Evolutionary conservation across 2,888 invertebrate species (phyloP), one percentile per base, ranked within the genome.

Genomic region (Aphodius granarius): DNA sequence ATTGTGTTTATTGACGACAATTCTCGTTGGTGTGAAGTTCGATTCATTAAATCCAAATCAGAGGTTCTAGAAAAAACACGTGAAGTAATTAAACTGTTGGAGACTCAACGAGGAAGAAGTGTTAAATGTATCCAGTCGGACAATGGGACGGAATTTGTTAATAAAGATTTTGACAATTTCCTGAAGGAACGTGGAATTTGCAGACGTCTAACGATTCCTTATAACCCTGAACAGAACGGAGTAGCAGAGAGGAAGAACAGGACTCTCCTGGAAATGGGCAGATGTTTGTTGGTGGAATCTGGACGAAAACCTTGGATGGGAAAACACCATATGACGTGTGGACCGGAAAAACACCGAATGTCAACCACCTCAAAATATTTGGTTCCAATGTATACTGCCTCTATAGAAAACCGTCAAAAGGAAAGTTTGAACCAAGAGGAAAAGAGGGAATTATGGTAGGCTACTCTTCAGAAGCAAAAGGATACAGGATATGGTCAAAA

Each of bases 261-360:
- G 0, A 84, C 83, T 3, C 75, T 85, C 0, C 75, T 84, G 63
- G 83, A 85, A 21, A 79, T 77, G 18, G 82, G 82, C 0, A 77
- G 83, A 23, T 82, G 82, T 22, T 76, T 85, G 74, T 19, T 86
- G 16, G 68, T 79, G 0, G 76, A 84, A n/a, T 76, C 82, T 3
- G 78, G 77, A 15, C 73, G 84, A 17, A 23, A n/a, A n/a, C n/a
- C n/a, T n/a, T n/a, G n/a, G n/a, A n/a, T n/a, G n/a, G n/a, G n/a
- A n/a, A n/a, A n/a, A n/a, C n/a, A n/a, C n/a, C n/a, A n/a, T n/a
- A n/a, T 43, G 83, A 83, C 73, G 9, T 71, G 17, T 80, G 83
- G 81, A 77, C 70, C 15, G 81, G 81, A 1, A 77, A 73, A 23
- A 73, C 68, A 65, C 82, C 83, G 5, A 72, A 80, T 63, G 74